Base-by-base conservation (phyloP, 1,140 invertebrate species). In the Nixonia krombeini region DNA sequence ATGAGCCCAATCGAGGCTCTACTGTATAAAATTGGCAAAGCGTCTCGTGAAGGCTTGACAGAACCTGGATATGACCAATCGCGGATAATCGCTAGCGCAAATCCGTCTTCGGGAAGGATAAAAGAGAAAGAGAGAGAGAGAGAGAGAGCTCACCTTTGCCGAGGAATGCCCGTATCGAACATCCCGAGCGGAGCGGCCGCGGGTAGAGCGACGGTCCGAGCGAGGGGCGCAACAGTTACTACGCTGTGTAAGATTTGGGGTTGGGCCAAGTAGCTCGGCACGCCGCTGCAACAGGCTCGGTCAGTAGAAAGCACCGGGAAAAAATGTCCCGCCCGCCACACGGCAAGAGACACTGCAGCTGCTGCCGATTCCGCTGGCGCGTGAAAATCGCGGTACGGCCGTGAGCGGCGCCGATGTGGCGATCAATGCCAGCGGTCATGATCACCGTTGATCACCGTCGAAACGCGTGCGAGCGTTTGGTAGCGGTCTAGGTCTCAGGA, bases 141-240 rank as follows among this genome's bases (percentile, higher is more conserved):
- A n/a, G n/a, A n/a, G n/a, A n/a, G n/a, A n/a, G n/a, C n/a, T n/a
- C n/a, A n/a, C n/a, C n/a, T n/a, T n/a, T n/a, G n/a, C n/a, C n/a
- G n/a, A n/a, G n/a, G n/a, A n/a, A n/a, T n/a, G n/a, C n/a, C n/a
- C n/a, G n/a, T n/a, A n/a, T n/a, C n/a, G n/a, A n/a, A n/a, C n/a
- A n/a, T n/a, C n/a, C n/a, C n/a, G n/a, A n/a, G n/a, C n/a, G n/a
- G n/a, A n/a, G n/a, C n/a, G n/a, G n/a, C n/a, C n/a, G 25, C 9
- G 25, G 25, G 25, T 26, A 26, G 25, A 26, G 25, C 25, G 25
- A 26, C 25, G 25, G 9, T n/a, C n/a, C 50, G 26, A 42, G 2
- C 33, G 25, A 65, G 50, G 67, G 67, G 57, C 67, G 67, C 67
- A 70, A 70, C 67, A 70, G 67, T 70, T 70, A 70, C 59, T 59